Conservation (phyloP, 2,888 invertebrate genomes). For the Miltochrista miniata region DNA sequence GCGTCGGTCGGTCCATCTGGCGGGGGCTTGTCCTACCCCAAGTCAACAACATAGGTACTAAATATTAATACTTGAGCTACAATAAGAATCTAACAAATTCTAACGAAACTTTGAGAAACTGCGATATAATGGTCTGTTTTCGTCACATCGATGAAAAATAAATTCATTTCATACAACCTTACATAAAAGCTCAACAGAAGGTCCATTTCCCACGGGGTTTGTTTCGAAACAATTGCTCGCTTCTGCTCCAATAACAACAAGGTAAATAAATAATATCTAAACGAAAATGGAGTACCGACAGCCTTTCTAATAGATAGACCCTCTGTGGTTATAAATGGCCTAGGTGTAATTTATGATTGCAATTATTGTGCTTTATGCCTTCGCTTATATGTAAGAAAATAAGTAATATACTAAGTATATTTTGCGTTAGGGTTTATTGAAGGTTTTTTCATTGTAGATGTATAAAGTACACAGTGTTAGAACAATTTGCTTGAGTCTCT, state of each 20-base stretch:
- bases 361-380: conserved; percentile 60
- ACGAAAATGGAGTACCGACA: conserved; percentile 62
- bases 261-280: conserved; percentile 47
- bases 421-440: neutral
- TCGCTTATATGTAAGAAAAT: conserved; percentile 14
- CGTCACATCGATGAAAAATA: neutral
- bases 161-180: conserved; percentile 4
- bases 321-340: conserved; percentile 61
- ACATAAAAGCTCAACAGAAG: conserved; percentile 24
- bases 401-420: no score
- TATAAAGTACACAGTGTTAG: no score
- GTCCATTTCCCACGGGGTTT: conserved; percentile 27
- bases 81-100: no score
- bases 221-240: conserved; percentile 40
- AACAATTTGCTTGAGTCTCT: no score
- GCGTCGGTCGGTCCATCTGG: no score
- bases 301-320: conserved; percentile 60
- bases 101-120: no score
- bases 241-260: conserved; percentile 39
- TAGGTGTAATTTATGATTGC: conserved; percentile 66
- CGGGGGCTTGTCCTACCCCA: no score
- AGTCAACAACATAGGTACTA: no score
- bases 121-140: neutral
- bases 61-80: no score
- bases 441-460: no score